These are phyloP conservation scores for Camponotus fellah DNA, from an alignment of 2,888 invertebrate genomes.

Conservation along the genomic window DNA sequence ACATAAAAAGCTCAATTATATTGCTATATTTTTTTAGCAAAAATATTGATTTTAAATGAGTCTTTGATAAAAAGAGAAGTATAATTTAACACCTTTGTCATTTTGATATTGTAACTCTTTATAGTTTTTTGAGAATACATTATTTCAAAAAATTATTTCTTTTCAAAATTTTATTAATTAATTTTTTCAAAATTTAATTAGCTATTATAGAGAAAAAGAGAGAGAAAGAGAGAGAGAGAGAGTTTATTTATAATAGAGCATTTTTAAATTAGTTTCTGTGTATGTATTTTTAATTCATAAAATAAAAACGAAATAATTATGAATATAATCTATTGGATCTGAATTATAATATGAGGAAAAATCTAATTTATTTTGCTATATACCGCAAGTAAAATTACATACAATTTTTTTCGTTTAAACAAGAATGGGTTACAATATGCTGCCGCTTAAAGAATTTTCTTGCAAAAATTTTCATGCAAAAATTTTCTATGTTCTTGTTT, in stretches of 20 bases:
- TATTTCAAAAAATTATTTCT: background rate
- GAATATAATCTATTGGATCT: background rate
- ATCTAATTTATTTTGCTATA: slow-evolving; percentile 39
- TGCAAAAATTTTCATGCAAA: slow-evolving; percentile 5
- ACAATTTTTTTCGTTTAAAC: slow-evolving; percentile 19
- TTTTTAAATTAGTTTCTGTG: slow-evolving; percentile 10
- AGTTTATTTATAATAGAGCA: background rate
- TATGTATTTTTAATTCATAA: slow-evolving; percentile 9
- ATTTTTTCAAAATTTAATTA: slow-evolving; percentile 14
- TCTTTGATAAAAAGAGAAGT: background rate
- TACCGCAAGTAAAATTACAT: slow-evolving; percentile 28
- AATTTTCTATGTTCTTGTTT: background rate
- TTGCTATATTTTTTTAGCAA: background rate
- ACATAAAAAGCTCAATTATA: background rate
- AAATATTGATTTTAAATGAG: background rate
- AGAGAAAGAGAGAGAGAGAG: background rate
- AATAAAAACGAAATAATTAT: slow-evolving; percentile 14
- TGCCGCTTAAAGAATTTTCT: background rate
- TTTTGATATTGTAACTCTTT: background rate
- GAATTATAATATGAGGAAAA: slow-evolving; percentile 23
- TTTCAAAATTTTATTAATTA: background rate
- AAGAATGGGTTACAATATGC: slow-evolving; percentile 2
- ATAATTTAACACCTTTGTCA: background rate
- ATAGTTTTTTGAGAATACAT: background rate
- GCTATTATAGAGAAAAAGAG: background rate